Evolutionary conservation across 2,888 invertebrate genomes (phyloP), one percentile per base, ranked within the genome.

Genomic region (Amblyjoppa proteus): DNA sequence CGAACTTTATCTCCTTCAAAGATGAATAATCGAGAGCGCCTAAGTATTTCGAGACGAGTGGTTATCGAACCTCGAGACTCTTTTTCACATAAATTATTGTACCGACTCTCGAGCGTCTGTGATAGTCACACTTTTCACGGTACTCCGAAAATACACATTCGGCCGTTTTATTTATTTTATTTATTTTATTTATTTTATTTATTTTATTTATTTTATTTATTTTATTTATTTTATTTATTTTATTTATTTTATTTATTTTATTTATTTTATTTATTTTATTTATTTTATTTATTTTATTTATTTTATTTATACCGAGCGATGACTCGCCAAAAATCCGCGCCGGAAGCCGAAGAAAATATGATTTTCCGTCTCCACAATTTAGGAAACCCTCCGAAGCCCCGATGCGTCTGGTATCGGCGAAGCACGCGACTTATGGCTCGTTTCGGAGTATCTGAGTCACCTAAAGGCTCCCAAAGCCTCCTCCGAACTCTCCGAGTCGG

Each of bases 11-110:
- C 85, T 68, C 28, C 53, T 73, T 76, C 76, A 73, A 80, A 82
- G 75, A 82, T 80, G 85, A 85, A 79, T 75, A 80, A 85, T 85
- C 77, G 58, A 79, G 61, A 82, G 82, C 66, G 85, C 49, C n/a
- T 66, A 76, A 85, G 85, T 85, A 82, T 85, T 82, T 85, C 45
- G 31, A 68, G 71, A 11, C 79, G 76, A 82, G 75, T 75, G 58
- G 64, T n/a, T 51, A 70, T 75, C 9, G 53, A 38, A 28, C 71
- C 51, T 58, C 56, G 31, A 71, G 58, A 38, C 75, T 49, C 31
- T 56, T 61, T 16, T 16, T 31, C 41, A 41, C 61, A 41, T 77
- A 41, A 53, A 58, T 51, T 68, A n/a, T 31, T 81, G 74, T 84
- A 84, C 81, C 38, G 45, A 77, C 68, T 61, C 45, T 75, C 71